Evolutionary conservation across 2,113 vertebrate species (phyloP), one percentile per base, ranked within the genome.

Genomic region (Tauraco erythrolophus): DNA sequence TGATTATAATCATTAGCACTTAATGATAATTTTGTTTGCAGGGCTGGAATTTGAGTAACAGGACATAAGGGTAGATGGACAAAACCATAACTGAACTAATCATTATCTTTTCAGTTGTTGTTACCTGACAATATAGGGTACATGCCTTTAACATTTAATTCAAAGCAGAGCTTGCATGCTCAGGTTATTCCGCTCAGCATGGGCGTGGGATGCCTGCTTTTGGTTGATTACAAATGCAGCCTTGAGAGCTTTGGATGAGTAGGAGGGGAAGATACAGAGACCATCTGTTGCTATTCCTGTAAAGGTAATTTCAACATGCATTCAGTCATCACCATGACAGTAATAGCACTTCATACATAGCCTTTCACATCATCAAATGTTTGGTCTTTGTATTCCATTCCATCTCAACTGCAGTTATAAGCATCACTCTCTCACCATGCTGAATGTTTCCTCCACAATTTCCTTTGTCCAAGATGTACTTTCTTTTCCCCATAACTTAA

Each of bases 291-390:
- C 81, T 91, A 69, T 93, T 95, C 92, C 50, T 80, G 66, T 79
- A 89, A 83, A 95, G 70, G 70, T 92, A 83, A 88, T 91, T 97
- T 96, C 96, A 88, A 92, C 91, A 96, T 94, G 94, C 78, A 83
- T 95, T 95, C 96, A 91, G 92, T 92, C 94, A 94, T 84, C 96
- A 58, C 79, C 2, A 1, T 89, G 88, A 93, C 94, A 94, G 88
- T 92, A 94, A 97, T 60, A 96, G 89, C 61, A 61, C 92, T 95
- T 95, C 91, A 89, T 87, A 76, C 86, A 92, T 46, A 92, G 91
- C 84, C 91, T 92, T 97, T 94, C 87, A 79, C 94, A 96, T 82
- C 91, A 92, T 84, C 28, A 2, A 87, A 65, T 54, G 76, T 94
- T 92, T 89, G 71, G 65, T 93, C 83, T 94, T 81, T 91, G 33